phyloP scores from a whole-genome alignment of 1,140 invertebrate genomes.

The Fragariocoptes setiger region DNA sequence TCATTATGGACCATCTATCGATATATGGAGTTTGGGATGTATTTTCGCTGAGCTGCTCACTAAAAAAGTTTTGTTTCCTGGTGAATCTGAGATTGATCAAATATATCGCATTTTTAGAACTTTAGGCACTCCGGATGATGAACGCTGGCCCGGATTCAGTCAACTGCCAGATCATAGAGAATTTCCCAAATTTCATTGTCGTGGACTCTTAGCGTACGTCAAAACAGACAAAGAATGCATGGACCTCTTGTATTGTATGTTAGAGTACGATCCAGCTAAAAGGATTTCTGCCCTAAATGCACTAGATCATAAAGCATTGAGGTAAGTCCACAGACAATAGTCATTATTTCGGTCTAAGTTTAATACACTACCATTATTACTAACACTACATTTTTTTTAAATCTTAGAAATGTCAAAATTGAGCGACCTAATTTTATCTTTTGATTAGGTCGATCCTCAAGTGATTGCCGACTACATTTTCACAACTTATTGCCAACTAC shows the following conservation, averaged over 20 bases:
- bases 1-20: constrained; percentile 91
- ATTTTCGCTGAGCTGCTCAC: constrained; percentile 79
- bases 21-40: constrained; percentile 82
- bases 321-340: too few species aligned
- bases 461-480: too few species aligned
- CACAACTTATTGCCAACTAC: too few species aligned
- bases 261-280: constrained; percentile 21
- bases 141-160: constrained; percentile 58
- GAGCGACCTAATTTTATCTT: too few species aligned
- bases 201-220: constrained; percentile 18
- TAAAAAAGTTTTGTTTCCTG: constrained; percentile 56
- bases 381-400: too few species aligned
- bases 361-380: too few species aligned
- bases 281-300: constrained; percentile 22
- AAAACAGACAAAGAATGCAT: constrained; percentile 25
- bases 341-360: too few species aligned
- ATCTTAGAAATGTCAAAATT: too few species aligned
- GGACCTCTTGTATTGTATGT: constrained; percentile 30
- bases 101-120: constrained; percentile 44
- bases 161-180: constrained; percentile 54
- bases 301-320: constrained; percentile 23
- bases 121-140: constrained; percentile 57
- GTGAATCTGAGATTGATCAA: constrained; percentile 77
- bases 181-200: constrained; percentile 49
- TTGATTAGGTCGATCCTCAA: too few species aligned